phyloP scores from a whole-genome alignment of 2,113 vertebrate species.

The Antidorcas marsupialis region DNA sequence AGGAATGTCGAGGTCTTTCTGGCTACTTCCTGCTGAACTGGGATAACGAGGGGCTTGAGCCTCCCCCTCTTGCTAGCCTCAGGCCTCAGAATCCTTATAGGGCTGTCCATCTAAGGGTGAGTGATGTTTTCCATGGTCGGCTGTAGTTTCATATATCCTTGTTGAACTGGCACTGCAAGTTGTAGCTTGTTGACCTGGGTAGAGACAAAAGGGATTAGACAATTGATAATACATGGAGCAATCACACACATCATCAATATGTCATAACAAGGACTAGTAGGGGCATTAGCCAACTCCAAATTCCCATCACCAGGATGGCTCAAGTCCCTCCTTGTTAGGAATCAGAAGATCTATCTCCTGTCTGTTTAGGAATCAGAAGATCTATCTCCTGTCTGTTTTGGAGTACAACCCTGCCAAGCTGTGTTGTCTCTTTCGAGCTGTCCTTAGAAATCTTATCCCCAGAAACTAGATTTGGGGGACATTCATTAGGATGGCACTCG shows the following conservation, averaged over 20 bases:
- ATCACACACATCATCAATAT: background rate
- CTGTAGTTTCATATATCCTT: background rate
- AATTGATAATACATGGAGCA: background rate
- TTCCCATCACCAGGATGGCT: background rate
- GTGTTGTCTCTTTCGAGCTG: background rate
- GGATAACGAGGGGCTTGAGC: background rate
- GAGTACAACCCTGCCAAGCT: background rate
- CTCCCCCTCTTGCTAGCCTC: background rate
- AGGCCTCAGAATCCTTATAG: background rate
- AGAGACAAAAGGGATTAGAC: background rate
- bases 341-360: background rate
- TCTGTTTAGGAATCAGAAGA: background rate
- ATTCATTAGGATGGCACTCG: background rate
- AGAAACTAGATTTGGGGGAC: background rate
- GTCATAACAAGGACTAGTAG: background rate
- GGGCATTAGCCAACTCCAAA: background rate
- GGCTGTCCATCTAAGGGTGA: background rate
- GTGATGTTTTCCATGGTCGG: background rate
- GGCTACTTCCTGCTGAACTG: background rate
- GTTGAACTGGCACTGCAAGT: background rate
- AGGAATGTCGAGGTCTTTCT: background rate
- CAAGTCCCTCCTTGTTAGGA: background rate
- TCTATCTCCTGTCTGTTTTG: background rate
- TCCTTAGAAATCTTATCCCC: background rate
- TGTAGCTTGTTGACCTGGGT: background rate